Conservation (phyloP, 92 coral and sea anemone genomes). For the Phymanthus crucifer region DNA sequence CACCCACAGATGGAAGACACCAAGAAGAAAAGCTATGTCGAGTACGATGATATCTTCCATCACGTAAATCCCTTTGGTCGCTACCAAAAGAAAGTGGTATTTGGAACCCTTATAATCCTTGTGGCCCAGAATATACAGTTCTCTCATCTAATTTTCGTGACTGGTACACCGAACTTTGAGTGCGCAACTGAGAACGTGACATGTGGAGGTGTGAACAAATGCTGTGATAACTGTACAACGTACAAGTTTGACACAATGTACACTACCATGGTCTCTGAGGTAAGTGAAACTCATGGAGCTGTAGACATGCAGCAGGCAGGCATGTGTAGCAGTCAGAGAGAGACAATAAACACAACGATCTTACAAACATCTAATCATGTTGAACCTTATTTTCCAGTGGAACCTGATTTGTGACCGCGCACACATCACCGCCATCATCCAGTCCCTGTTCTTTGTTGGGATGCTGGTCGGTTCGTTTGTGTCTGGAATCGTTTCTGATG, state of each 20-base stretch:
- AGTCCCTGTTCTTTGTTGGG: conserved; percentile 56
- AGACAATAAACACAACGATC: too few species aligned
- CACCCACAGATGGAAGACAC: too few species aligned
- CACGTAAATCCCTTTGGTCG: conserved; percentile 26
- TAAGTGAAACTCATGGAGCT: background rate
- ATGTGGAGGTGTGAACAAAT: conserved; percentile 29
- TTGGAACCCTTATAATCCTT: conserved; percentile 21
- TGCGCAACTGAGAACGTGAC: conserved; percentile 25
- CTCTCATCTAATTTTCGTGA: conserved; percentile 14
- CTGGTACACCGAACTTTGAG: conserved; percentile 23
- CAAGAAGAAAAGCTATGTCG: background rate
- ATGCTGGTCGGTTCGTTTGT: conserved; percentile 64
- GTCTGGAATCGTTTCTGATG: conserved; percentile 47
- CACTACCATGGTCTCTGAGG: conserved; percentile 30
- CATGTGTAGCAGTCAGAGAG: background rate
- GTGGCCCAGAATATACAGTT: conserved; percentile 18
- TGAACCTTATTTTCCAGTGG: conserved; percentile 50
- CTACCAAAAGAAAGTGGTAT: conserved; percentile 28
- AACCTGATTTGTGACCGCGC: conserved; percentile 56
- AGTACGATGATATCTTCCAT: conserved; percentile 17
- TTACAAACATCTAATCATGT: too few species aligned
- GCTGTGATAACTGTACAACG: conserved; percentile 30
- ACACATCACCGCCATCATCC: conserved; percentile 47
- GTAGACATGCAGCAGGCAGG: background rate
- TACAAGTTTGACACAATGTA: conserved; percentile 23